A percentile compares a stretch with the other conserved stretches of the same genome.
Conservation (phyloP, 1,140 invertebrate genomes). For the Anoplophora glabripennis region DNA sequence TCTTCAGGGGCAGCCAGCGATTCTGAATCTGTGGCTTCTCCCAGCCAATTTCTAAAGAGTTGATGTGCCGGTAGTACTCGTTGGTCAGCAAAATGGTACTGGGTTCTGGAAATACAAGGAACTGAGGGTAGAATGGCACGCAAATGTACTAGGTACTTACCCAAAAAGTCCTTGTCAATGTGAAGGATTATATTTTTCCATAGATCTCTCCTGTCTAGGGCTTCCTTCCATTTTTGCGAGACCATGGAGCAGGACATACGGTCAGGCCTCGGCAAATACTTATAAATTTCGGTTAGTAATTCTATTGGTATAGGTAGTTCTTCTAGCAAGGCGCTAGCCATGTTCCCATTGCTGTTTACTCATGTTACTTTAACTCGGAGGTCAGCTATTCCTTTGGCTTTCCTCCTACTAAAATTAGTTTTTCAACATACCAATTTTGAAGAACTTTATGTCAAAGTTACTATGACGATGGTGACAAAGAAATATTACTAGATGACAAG, state of each 20-base stretch:
- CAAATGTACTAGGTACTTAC: conserved; percentile 7
- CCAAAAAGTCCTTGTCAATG: conserved; percentile 30
- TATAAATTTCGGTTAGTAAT: conserved; percentile 25
- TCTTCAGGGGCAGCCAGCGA: conserved; percentile 13
- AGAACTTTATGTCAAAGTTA: too few species aligned
- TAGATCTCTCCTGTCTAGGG: conserved; percentile 15
- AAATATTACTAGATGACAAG: too few species aligned
- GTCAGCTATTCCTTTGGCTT: too few species aligned
- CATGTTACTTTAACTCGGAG: neutral
- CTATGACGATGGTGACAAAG: too few species aligned
- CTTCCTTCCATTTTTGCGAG: conserved; percentile 29
- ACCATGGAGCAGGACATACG: conserved; percentile 29
- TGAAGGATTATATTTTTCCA: conserved; percentile 33
- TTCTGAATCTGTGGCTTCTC: conserved; percentile 14
- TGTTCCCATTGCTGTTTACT: neutral
- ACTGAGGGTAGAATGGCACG: neutral
- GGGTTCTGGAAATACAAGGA: conserved; percentile 23
- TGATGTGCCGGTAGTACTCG: conserved; percentile 24
- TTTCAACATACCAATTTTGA: too few species aligned
- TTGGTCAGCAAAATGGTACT: conserved; percentile 26
- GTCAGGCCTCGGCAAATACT: conserved; percentile 26
- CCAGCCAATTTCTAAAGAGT: conserved; percentile 30
- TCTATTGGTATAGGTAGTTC: conserved; percentile 33
- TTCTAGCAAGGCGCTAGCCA: conserved; percentile 66
- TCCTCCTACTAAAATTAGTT: too few species aligned